Evolutionary conservation across 1,140 invertebrate species (phyloP), one percentile per base, ranked within the genome.

Genomic region (Drosophila nigrodunni): DNA sequence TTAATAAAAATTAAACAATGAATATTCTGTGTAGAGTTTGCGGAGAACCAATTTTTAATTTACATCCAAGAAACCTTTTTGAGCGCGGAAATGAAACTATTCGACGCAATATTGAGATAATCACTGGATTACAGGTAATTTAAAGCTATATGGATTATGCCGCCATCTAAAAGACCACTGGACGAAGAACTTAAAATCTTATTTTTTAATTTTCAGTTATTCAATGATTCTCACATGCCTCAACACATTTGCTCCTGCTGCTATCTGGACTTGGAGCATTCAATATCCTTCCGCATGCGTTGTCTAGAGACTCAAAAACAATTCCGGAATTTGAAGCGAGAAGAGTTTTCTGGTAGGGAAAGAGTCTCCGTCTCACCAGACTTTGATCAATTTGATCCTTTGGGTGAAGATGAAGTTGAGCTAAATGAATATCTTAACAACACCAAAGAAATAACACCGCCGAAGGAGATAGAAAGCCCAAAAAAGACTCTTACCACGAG

Each of bases 191-290:
- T 25, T 3, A 1, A 52, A 44, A 41, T 30, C 25, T 4, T 10
- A 21, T 7, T 21, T 47, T 50, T 3, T 34, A 39, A 5, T 37
- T 50, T 74, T 7, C 7, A 88, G 83, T 43, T 88, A 0, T 13
- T 37, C 6, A 41, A 57, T 2, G 43, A 59, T 11, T 3, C 41
- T 1, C 9, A 55, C 8, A 52, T 89, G 7, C 83, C 85, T 0
- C 58, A 47, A 34, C 85, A 88, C 44, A 89, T 88, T 15, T 88
- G 83, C n/a, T 72, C 85, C 18, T 78, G 77, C 39, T 88, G 83
- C 18, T 70, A 80, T 4, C 46, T 89, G 70, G 77, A 88, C 39
- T 70, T 88, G 15, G 57, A 77, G 10, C 77, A 89, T 49, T 71
- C 83, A 1, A 59, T 75, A 3, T 47, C 74, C 7, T 88, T 88